Evolutionary conservation across 2,113 vertebrate species (phyloP).

Genomic region (Gasterosteus aculeatus): DNA sequence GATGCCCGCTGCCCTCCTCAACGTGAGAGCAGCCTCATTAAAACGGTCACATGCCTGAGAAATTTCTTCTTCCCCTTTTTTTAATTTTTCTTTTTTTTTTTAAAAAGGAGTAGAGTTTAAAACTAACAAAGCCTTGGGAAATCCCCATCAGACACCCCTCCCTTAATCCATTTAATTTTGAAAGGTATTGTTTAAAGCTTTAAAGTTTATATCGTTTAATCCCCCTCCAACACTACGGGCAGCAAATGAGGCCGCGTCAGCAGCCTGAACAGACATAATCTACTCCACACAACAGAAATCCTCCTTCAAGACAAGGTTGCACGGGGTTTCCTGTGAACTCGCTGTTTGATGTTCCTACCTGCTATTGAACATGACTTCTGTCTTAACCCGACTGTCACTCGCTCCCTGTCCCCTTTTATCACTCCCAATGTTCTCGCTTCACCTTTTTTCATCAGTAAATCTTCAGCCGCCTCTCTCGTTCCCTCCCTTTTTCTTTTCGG

Average conservation of each 20-base stretch:
- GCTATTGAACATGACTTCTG: conserved; percentile 82
- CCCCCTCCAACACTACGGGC: conserved; percentile 79
- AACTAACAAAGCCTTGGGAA: conserved; percentile 82
- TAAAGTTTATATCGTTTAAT: conserved; percentile 86
- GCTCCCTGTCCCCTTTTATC: conserved; percentile 84
- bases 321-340: conserved; percentile 81
- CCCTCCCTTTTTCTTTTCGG: conserved; percentile 20
- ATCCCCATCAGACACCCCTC: conserved; percentile 82
- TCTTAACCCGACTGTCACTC: conserved; percentile 85
- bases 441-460: conserved; percentile 76
- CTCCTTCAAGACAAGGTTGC: conserved; percentile 81
- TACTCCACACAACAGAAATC: conserved; percentile 83
- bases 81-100: conserved; percentile 25
- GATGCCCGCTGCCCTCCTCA: conserved; percentile 70
- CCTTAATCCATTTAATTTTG: conserved; percentile 85
- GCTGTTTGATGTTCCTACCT: conserved; percentile 85
- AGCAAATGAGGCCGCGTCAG: conserved; percentile 82
- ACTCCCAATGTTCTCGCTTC: conserved; percentile 76
- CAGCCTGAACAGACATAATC: conserved; percentile 80
- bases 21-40: conserved; percentile 77
- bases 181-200: conserved; percentile 87
- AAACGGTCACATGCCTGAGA: conserved; percentile 79
- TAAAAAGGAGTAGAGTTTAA: conserved; percentile 77
- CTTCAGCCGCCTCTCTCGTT: conserved; percentile 64
- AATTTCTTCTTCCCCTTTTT: conserved; percentile 33